These are phyloP conservation scores for Eonycteris spelaea DNA, from an alignment of 2,113 vertebrate species.

Conservation along the genomic window DNA sequence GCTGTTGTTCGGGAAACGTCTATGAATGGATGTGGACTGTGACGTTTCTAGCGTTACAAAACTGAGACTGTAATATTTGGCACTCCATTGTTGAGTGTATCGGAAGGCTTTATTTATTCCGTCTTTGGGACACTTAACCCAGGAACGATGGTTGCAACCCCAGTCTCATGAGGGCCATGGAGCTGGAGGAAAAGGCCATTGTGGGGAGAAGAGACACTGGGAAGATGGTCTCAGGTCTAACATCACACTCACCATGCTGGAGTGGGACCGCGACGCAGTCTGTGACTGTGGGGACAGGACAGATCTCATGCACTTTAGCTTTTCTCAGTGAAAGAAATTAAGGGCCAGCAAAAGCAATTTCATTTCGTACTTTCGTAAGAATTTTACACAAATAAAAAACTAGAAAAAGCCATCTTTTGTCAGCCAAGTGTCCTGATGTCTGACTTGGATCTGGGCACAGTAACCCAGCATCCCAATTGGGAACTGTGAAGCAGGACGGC, in stretches of 20 bases:
- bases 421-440: not conserved
- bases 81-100: not conserved
- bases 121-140: not conserved
- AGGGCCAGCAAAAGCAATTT: not conserved
- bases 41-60: not conserved
- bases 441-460: not conserved
- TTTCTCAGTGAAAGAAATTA: not conserved
- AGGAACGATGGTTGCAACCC: not conserved
- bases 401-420: not conserved
- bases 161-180: not conserved
- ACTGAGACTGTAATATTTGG: fast-evolving
- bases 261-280: not conserved
- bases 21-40: not conserved
- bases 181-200: fast-evolving
- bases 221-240: not conserved
- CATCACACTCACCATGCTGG: not conserved
- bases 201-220: no score
- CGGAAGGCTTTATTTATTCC: not conserved
- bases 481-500: not conserved
- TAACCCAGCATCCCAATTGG: not conserved
- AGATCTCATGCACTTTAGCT: not conserved
- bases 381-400: not conserved
- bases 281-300: fast-evolving
- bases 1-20: no score
- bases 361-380: not conserved